Base-by-base conservation (phyloP, 2,797 vertebrate genomes). In the Acanthiza pusilla region DNA sequence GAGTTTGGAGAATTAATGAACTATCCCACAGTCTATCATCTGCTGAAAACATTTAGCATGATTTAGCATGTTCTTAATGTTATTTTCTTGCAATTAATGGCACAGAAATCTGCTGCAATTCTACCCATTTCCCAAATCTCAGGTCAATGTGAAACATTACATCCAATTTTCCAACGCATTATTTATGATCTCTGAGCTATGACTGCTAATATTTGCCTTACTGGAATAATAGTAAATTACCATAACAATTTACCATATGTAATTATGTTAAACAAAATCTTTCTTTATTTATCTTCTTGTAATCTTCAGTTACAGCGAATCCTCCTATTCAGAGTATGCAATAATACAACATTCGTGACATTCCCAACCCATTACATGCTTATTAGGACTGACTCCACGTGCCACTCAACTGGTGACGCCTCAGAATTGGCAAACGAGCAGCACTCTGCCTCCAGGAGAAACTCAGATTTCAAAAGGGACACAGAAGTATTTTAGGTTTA, bases 151-250 rank as follows among this genome's bases (percentile, higher is more conserved):
- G 70, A 83, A 92, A 93, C 79, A 80, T 87, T 91, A 67, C 66
- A 85, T 47, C 30, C 65, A 78, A 81, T 91, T 92, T 93, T 80
- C 55, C 75, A 92, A 81, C 16, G 79, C 86, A 93, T 96, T 89
- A 87, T 94, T 95, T 95, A 92, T 50, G 53, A 79, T 93, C 85
- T 93, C 92, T 81, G 71, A 91, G 79, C 91, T 91, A 92, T 67
- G 85, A 70, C 95, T 91, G 76, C 84, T 90, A 93, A 91, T 94
- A 94, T 93, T 90, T 96, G 91, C 79, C 82, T 88, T 91, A 67
- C 36, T 75, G 68, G 60, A 94, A 84, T 43, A 91, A 86, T 36
- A 93, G 93, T 82, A 95, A 96, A 96, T 93, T 89, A 92, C 83
- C 88, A 85, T 88, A 95, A 92, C 84, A 77, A 91, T 71, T 95